Percentiles rank a stretch among this genome's conserved stretches.
Evolutionary conservation across 2,113 vertebrate genomes (phyloP).

Genomic region (Candoia aspera): DNA sequence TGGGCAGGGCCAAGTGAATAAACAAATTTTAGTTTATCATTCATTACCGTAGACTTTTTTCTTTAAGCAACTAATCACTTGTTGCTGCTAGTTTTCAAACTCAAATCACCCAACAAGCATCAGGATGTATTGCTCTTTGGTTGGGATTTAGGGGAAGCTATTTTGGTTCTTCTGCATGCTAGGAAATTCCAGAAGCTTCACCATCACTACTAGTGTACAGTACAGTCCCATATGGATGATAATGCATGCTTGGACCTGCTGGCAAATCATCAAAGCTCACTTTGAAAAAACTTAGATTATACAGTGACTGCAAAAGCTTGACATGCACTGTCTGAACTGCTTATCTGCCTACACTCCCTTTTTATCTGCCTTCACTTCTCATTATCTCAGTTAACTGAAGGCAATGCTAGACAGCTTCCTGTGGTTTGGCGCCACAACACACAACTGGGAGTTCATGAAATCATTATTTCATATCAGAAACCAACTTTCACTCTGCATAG

Average conservation of each 20-base stretch:
- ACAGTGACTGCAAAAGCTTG: background rate
- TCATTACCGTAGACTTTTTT: background rate
- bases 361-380: background rate
- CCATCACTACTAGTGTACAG: fast-evolving
- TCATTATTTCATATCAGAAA: background rate
- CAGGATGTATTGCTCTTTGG: background rate
- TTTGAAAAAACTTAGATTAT: background rate
- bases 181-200: background rate
- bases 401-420: constrained; percentile 3
- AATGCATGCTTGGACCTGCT: fast-evolving
- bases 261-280: background rate
- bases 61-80: background rate
- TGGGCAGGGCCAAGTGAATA: background rate
- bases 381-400: constrained; percentile 16
- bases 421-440: background rate
- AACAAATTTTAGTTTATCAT: background rate
- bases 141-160: background rate
- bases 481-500: background rate
- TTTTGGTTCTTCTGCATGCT: background rate
- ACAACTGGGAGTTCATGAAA: background rate
- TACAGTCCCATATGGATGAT: background rate
- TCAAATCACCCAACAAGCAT: fast-evolving
- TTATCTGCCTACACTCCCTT: background rate
- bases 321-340: background rate
- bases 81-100: background rate